Base-by-base conservation (phyloP, 2,797 vertebrate genomes). In the Uromys caudimaculatus region DNA sequence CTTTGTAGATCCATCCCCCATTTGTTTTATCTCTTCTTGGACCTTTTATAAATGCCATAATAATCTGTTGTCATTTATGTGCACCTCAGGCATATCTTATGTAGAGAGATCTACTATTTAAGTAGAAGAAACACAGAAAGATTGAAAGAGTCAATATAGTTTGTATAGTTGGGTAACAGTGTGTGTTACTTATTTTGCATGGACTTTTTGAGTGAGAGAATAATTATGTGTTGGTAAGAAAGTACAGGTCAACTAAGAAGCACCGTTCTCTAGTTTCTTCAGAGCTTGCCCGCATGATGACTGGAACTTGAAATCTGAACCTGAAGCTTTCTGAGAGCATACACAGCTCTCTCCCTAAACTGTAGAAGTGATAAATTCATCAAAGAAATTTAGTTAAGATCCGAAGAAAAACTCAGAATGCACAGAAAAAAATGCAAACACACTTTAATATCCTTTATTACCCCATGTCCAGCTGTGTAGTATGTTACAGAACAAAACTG, bases 331-430 rank as follows among this genome's bases (percentile, higher is more conserved):
- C 11, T 64, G 56, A 83, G 29, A 23, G 2, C 29, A 50, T 14
- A 1, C 16, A 24, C 27, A 21, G 2, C 10, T 77, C 62, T 89
- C 54, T 73, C 1, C 62, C 14, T 94, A 23, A 75, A 38, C 24
- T 56, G 88, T 47, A 86, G 35, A 14, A 23, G 13, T 84, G 64
- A 71, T 50, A 75, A 44, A 77, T 84, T 82, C 16, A 91, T 21
- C 16, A 58, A 93, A 73, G 52, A n/a, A 94, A 14, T 56, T 95
- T 91, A 90, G 87, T 62, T 8, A 90, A 96, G 38, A 82, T 67
- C 44, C 75, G 47, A 92, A 71, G 29, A 75, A 91, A 96, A 95
- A 16, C 17, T 94, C 62, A 75, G 9, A 90, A n/a, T 76, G 10
- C 3, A 47, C 78, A 52, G 64, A 83, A 79, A 21, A 91, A 92